These are phyloP conservation scores for Clivina fossor DNA, from an alignment of 2,888 invertebrate genomes.

Conservation along the genomic window DNA sequence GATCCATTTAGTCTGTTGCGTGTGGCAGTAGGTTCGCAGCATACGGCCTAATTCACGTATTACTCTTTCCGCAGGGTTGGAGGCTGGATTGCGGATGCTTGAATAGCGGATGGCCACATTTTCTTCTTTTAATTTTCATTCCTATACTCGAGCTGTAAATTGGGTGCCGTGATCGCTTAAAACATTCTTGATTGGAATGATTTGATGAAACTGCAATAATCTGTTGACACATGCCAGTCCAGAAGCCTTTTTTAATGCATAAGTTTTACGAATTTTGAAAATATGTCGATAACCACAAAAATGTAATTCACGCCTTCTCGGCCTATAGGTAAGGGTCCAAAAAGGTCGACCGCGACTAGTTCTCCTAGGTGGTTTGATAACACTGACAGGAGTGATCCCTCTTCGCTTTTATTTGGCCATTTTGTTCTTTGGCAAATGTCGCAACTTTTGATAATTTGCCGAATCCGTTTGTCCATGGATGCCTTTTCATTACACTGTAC, in stretches of 20 bases:
- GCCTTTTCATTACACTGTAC: slow-evolving; percentile 7
- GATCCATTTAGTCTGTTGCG: too few relatives aligned
- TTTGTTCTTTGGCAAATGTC: slow-evolving; percentile 10
- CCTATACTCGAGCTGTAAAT: slow-evolving; percentile 36
- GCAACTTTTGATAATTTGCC: neutral
- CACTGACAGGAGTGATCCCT: neutral
- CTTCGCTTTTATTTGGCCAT: neutral
- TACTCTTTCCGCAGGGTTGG: too few relatives aligned
- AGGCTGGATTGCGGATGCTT: too few relatives aligned
- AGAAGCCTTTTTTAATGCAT: slow-evolving; percentile 21
- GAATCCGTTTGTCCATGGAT: neutral
- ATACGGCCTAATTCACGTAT: too few relatives aligned
- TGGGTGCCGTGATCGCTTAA: slow-evolving; percentile 39
- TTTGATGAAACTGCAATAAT: neutral
- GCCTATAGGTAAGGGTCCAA: slow-evolving; percentile 18
- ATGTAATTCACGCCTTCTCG: slow-evolving; percentile 11
- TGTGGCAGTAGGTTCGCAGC: too few relatives aligned
- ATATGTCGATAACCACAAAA: slow-evolving; percentile 21
- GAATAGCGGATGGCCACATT: too few relatives aligned
- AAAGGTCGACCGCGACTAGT: slow-evolving; percentile 17
- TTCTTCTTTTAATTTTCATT: neutral
- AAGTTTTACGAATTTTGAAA: slow-evolving; percentile 31
- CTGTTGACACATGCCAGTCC: neutral
- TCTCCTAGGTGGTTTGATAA: neutral
- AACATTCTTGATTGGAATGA: neutral